Evolutionary conservation across 1,140 invertebrate genomes (phyloP).

Genomic region (Cydia strobilella): DNA sequence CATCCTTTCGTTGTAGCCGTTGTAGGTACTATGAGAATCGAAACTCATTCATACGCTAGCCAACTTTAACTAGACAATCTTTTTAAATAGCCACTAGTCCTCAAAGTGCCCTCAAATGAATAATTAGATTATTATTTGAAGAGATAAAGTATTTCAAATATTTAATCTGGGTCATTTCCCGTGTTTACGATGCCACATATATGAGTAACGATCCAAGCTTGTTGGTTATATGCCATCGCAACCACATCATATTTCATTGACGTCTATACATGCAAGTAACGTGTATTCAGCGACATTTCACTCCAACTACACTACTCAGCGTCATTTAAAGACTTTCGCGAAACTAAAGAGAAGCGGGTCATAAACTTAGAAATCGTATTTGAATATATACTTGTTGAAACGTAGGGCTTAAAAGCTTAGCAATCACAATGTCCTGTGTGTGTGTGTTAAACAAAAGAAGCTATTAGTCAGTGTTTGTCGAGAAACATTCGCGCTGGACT

Average conservation of each 20-base stretch:
- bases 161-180: neutral
- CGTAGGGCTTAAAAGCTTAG: conserved; percentile 25
- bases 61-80: no score
- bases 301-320: neutral
- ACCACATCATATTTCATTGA: neutral
- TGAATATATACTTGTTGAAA: neutral
- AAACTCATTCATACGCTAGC: no score
- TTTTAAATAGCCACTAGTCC: no score
- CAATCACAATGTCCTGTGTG: conserved; percentile 16
- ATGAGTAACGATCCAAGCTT: neutral
- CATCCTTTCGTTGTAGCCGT: no score
- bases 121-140: no score
- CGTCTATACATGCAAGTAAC: neutral
- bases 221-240: neutral
- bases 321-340: neutral
- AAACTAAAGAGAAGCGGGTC: neutral
- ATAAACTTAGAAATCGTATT: neutral
- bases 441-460: neutral
- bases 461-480: neutral
- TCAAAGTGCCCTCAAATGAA: no score
- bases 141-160: no score
- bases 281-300: no score
- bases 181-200: neutral
- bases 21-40: no score
- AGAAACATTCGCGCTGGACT: neutral